phyloP scores from a whole-genome alignment of 2,888 invertebrate genomes.

The Hypolimnas misippus region DNA sequence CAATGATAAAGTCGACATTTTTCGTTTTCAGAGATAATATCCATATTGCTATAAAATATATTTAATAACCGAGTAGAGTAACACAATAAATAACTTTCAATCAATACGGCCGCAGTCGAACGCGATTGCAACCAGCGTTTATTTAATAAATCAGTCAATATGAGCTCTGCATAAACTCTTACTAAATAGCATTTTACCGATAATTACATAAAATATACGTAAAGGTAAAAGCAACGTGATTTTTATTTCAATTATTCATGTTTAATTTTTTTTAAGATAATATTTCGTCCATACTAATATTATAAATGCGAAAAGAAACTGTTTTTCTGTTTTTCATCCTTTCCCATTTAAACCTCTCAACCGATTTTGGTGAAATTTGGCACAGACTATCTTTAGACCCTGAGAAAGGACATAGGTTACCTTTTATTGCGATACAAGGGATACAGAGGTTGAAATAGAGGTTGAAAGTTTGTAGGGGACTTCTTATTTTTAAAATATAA shows the following conservation, averaged over 20 bases:
- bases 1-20: background rate
- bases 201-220: background rate
- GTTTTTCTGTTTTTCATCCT: too few species aligned
- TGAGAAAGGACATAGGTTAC: too few species aligned
- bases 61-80: constrained; percentile 5
- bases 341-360: too few species aligned
- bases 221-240: background rate
- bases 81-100: constrained; percentile 10
- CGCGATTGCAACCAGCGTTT: background rate
- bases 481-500: too few species aligned
- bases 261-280: background rate
- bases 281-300: too few species aligned
- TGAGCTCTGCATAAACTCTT: background rate
- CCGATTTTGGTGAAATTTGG: too few species aligned
- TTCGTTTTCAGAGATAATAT: background rate
- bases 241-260: background rate
- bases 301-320: too few species aligned
- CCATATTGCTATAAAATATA: constrained; percentile 1
- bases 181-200: constrained; percentile 3
- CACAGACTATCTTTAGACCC: too few species aligned
- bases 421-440: too few species aligned
- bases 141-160: constrained; percentile 12
- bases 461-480: too few species aligned
- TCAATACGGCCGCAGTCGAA: background rate
- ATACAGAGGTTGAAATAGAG: too few species aligned